These are phyloP conservation scores for Petrophora chlorosata DNA, from an alignment of 2,888 invertebrate species.

Conservation along the genomic window DNA sequence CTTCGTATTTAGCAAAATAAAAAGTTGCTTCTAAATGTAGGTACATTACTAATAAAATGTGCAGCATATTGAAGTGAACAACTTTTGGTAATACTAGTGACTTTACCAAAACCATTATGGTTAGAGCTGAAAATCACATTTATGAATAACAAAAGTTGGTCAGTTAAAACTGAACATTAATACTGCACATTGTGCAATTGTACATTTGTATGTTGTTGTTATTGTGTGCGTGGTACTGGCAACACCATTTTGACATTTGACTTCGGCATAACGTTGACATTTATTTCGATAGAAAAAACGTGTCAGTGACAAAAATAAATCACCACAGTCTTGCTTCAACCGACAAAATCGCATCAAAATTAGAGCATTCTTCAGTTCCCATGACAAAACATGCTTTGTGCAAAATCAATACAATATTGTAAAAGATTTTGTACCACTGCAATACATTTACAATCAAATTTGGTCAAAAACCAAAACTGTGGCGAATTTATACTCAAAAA, in stretches of 20 bases:
- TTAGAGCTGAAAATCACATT: not conserved
- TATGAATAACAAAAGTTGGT: too few relatives aligned
- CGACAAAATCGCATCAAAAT: constrained; percentile 1
- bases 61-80: too few relatives aligned
- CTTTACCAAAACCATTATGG: too few relatives aligned
- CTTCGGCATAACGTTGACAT: constrained; percentile 5
- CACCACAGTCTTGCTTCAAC: constrained; percentile 1
- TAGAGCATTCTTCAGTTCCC: not conserved
- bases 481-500: constrained; percentile 21
- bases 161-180: too few relatives aligned
- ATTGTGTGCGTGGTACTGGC: too few relatives aligned
- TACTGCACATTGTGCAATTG: too few relatives aligned
- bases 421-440: constrained; percentile 15
- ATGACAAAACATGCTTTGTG: constrained; percentile 12
- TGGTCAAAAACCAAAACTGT: constrained; percentile 13
- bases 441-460: not conserved
- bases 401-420: constrained; percentile 31
- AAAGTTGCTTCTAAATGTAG: too few relatives aligned
- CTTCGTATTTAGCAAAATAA: too few relatives aligned
- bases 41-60: too few relatives aligned
- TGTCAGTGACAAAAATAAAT: constrained; percentile 1
- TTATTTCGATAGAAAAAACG: not conserved
- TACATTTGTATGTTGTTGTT: too few relatives aligned
- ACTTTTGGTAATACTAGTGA: too few relatives aligned
- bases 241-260: constrained; percentile 1